phyloP scores from a whole-genome alignment of 2,113 vertebrate genomes.

The Arizona elegans region DNA sequence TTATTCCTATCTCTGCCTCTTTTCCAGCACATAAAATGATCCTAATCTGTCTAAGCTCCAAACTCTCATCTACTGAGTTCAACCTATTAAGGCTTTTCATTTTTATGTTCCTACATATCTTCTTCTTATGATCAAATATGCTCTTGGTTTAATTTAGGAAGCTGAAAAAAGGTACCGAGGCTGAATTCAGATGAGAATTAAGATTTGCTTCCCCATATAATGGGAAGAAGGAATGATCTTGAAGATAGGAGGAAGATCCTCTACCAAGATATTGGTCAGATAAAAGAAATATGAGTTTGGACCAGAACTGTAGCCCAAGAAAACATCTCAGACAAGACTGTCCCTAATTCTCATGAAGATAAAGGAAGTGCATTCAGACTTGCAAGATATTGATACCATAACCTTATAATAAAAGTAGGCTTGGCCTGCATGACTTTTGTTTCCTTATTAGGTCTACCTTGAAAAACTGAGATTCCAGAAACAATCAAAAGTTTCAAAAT shows the following conservation, averaged over 20 bases:
- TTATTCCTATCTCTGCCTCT: not conserved
- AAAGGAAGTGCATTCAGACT: not conserved
- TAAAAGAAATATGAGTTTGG: not conserved
- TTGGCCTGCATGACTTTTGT: not conserved
- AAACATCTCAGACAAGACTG: not conserved
- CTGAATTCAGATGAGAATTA: not conserved
- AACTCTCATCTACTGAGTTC: not conserved
- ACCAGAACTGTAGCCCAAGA: not conserved
- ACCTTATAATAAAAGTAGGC: not conserved
- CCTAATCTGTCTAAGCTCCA: not conserved
- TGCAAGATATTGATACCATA: not conserved
- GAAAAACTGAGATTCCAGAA: not conserved
- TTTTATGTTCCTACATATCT: not conserved
- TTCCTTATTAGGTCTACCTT: not conserved
- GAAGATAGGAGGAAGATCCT: not conserved
- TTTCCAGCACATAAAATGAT: not conserved
- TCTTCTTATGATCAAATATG: not conserved
- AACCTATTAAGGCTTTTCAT: not conserved
- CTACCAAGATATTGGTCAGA: not conserved
- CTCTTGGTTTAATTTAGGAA: not conserved
- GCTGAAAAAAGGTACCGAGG: not conserved
- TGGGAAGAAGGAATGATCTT: not conserved
- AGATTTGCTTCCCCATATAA: not conserved
- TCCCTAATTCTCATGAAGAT: not conserved
- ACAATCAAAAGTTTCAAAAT: too few species aligned